These are phyloP conservation scores for Gymnothorax reevesii DNA, from an alignment of 2,797 vertebrate species.

Conservation along the genomic window DNA sequence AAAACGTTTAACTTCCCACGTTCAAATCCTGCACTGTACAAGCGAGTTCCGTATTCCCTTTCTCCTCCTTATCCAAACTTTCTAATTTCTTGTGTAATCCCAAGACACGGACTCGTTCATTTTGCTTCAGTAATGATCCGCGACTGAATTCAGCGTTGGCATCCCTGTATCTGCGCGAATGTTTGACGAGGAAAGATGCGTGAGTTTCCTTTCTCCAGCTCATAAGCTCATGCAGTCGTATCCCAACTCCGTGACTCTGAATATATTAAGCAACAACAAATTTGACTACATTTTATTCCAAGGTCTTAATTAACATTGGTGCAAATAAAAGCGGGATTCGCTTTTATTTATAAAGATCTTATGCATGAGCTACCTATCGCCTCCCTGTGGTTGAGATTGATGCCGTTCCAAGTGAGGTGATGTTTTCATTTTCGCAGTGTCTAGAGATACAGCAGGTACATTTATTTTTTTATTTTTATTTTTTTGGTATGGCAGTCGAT, in stretches of 20 bases:
- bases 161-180: neutral
- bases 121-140: neutral
- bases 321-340: neutral
- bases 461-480: too few relatives aligned
- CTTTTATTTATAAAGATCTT: neutral
- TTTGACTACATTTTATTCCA: neutral
- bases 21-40: neutral
- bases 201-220: neutral
- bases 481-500: too few relatives aligned
- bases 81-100: neutral
- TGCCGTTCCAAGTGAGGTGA: neutral
- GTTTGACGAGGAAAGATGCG: neutral
- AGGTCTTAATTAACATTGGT: neutral
- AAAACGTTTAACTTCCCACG: neutral
- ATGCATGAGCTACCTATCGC: neutral
- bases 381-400: conserved; percentile 12
- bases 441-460: too few relatives aligned
- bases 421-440: neutral
- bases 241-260: neutral
- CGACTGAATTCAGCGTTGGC: neutral
- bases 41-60: neutral
- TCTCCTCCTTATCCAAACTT: neutral
- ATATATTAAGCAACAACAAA: neutral
- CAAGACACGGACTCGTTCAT: conserved; percentile 1
- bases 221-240: neutral